Percentiles rank a stretch among this genome's conserved stretches.
Conservation (phyloP, 2,888 invertebrate species). For the Alcis repandata region DNA sequence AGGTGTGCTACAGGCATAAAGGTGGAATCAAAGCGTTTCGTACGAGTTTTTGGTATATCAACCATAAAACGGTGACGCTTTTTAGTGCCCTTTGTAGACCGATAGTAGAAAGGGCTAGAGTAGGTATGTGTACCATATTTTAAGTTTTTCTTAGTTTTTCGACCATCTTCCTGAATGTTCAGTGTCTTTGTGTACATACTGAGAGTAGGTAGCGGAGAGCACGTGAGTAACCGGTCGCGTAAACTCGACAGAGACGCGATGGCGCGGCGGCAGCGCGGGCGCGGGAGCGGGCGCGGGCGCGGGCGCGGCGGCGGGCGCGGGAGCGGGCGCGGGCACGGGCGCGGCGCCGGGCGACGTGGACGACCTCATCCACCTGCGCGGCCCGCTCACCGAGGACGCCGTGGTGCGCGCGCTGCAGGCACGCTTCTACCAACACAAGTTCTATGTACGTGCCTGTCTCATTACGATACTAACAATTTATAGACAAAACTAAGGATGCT, state of each 20-base stretch:
- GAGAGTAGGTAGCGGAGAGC: not conserved
- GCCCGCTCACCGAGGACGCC: slow-evolving; percentile 97
- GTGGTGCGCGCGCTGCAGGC: slow-evolving; percentile 96
- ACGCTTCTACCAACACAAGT: slow-evolving; percentile 94
- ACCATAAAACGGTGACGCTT: too few relatives aligned
- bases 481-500: too few relatives aligned
- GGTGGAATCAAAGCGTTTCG: too few relatives aligned
- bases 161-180: too few relatives aligned
- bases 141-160: too few relatives aligned
- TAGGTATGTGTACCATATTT: too few relatives aligned
- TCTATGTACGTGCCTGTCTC: slow-evolving; percentile 91
- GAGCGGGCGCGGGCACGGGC: slow-evolving; percentile 43
- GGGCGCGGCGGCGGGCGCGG: slow-evolving; percentile 45
- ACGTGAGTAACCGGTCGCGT: not conserved
- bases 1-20: too few relatives aligned
- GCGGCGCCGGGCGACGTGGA: slow-evolving; percentile 87
- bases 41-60: too few relatives aligned
- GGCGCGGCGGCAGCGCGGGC: slow-evolving; percentile 57
- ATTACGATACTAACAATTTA: too few relatives aligned
- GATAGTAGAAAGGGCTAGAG: too few relatives aligned
- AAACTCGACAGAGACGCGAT: slow-evolving; percentile 62
- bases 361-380: slow-evolving; percentile 96
- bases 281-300: slow-evolving; percentile 37
- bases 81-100: too few relatives aligned
- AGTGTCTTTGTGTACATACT: too few relatives aligned